Base-by-base conservation (phyloP, 64 coral and sea anemone species). In the Montipora capricornis region DNA sequence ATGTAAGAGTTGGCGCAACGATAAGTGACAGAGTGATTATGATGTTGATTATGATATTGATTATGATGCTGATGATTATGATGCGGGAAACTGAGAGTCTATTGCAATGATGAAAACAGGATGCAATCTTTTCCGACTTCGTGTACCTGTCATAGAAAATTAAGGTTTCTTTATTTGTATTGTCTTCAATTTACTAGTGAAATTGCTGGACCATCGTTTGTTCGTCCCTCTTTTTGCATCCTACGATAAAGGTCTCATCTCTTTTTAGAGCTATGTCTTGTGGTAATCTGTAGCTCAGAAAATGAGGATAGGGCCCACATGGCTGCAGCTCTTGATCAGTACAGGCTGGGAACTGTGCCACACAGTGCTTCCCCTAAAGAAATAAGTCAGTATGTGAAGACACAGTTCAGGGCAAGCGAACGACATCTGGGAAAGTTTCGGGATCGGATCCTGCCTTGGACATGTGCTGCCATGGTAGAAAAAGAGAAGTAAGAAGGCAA, bases 231-330 rank as follows among this genome's bases (percentile, higher is more conserved):
- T 55, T 55, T 55, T 55, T 55, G 6, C 52, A 55, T 55, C 52
- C 6, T 7, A 55, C 10, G 0, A 10, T 37, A 16, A 15, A 20
- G 3, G 2, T 82, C 29, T 66, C 10, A 17, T 58, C 26, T 6
- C 79, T 64, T 37, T 82, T 64, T 75, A 96, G 95, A 60, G 47
- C 67, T 87, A n/a, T 78, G 74, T n/a, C 91, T 96, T 26, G 95
- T 94, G 55, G 87, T 94, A 5, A 81, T 96, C 71, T 96, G 95
- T 62, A 93, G 95, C 47, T 93, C 86, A 57, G 95, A 96, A 61
- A 92, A 96, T 8, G 95, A 96, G 58, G 91, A 90, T 26, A 93
- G 87, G 19, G 87, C 95, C 19, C 91, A 93, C 44, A 96, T 96
- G 69, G 95, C 90, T 62, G 88, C 95, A 49, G 95, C 91, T 50